Percentiles rank a stretch among this genome's conserved stretches.
Evolutionary conservation across 92 coral and sea anemone species (phyloP).

Genomic region (Parazoanthus swiftii): DNA sequence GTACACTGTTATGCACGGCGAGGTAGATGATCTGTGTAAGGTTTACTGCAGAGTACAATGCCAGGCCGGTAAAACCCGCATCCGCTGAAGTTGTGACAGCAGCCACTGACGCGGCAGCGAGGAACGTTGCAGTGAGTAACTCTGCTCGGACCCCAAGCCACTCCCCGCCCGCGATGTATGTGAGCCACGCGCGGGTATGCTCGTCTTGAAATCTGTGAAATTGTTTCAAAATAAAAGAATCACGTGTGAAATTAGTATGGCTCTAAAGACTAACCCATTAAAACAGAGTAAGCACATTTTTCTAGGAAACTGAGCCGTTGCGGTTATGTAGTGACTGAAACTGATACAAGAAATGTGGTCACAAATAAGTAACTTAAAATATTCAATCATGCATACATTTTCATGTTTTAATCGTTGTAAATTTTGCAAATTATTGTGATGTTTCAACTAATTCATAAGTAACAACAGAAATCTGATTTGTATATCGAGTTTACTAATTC

Average conservation of each 20-base stretch:
- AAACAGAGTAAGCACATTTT: neutral
- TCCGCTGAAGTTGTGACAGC: conserved; percentile 34
- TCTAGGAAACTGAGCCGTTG: no score
- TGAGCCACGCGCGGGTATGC: conserved; percentile 32
- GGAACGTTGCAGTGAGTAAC: conserved; percentile 23
- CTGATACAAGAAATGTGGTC: no score
- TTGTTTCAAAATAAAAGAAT: neutral
- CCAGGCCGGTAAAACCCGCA: conserved; percentile 30
- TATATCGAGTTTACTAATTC: no score
- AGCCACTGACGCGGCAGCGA: conserved; percentile 26
- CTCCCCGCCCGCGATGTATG: conserved; percentile 36
- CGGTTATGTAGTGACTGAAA: no score
- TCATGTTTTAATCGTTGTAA: no score
- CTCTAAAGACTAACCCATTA: neutral
- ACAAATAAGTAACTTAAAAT: no score
- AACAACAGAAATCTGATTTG: no score
- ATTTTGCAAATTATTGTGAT: no score
- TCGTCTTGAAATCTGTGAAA: conserved; percentile 35
- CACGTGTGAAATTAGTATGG: neutral
- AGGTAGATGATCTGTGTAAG: conserved; percentile 31
- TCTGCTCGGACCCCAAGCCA: conserved; percentile 41
- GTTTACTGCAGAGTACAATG: conserved; percentile 16
- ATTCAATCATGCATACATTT: no score
- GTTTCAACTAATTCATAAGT: no score
- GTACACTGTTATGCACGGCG: conserved; percentile 42